Evolutionary conservation across 2,888 invertebrate genomes (phyloP).

Genomic region (Acleris emargana): DNA sequence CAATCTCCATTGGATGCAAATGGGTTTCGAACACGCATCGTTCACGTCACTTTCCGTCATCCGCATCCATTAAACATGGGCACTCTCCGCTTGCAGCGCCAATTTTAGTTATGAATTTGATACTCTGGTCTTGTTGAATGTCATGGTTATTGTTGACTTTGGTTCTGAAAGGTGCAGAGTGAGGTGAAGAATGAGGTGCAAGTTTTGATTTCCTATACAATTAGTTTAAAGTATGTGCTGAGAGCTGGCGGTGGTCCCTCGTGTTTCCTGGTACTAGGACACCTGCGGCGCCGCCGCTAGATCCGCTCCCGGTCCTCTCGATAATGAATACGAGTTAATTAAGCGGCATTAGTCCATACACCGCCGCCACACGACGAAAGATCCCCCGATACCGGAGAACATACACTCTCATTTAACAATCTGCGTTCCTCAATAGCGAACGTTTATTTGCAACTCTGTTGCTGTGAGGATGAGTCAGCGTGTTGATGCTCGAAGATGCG

Average conservation of each 20-base stretch:
- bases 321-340: conserved; percentile 83
- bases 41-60: conserved; percentile 14
- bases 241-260: conserved; percentile 48
- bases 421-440: conserved; percentile 20
- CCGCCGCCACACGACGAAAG: conserved; percentile 77
- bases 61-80: conserved; percentile 8
- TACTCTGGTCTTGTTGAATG: background rate
- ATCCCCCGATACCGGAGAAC: conserved; percentile 47
- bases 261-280: conserved; percentile 52
- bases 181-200: no score
- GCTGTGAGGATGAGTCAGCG: background rate
- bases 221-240: background rate
- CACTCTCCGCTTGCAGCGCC: conserved; percentile 9
- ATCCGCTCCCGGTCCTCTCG: conserved; percentile 55
- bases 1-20: conserved; percentile 12
- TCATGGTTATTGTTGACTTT: no score
- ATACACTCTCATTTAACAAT: conserved; percentile 35
- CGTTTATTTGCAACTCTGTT: conserved; percentile 5
- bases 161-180: no score
- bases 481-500: no score
- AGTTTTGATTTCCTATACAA: background rate
- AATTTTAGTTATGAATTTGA: conserved; percentile 3
- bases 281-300: conserved; percentile 52
- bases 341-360: conserved; percentile 78
- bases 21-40: conserved; percentile 2